These are phyloP conservation scores for Drosophila bifasciata DNA, from an alignment of 1,140 invertebrate species.

Conservation along the genomic window DNA sequence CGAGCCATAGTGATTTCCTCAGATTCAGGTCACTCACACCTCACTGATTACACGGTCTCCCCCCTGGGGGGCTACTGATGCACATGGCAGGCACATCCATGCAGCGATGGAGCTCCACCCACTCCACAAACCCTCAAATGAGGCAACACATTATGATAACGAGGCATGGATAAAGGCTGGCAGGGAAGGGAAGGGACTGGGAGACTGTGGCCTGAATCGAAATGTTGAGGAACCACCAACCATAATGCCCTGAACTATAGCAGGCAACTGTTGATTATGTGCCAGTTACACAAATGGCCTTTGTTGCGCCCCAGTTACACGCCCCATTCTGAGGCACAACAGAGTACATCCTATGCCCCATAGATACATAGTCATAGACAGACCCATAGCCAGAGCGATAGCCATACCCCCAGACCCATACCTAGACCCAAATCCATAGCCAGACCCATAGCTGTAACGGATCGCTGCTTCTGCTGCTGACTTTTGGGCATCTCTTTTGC, in stretches of 20 bases:
- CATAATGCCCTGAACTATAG: conserved; percentile 59
- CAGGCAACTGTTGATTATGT: conserved; percentile 81
- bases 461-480: conserved; percentile 5
- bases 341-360: too few relatives aligned
- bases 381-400: too few relatives aligned
- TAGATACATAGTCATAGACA: too few relatives aligned
- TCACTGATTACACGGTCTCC: conserved; percentile 55
- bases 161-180: conserved; percentile 66
- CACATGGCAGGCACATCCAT: conserved; percentile 28
- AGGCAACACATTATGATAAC: conserved; percentile 77
- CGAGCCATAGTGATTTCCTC: conserved; percentile 27
- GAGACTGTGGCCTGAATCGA: conserved; percentile 41
- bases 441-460: conserved; percentile 2
- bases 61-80: conserved; percentile 27
- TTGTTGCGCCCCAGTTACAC: conserved; percentile 74
- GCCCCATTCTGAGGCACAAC: too few relatives aligned
- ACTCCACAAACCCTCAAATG: conserved; percentile 49
- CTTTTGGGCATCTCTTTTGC: conserved; percentile 1
- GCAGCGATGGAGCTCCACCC: conserved; percentile 10
- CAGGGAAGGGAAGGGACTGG: neutral
- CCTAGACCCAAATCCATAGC: neutral
- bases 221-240: conserved; percentile 23
- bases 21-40: conserved; percentile 70
- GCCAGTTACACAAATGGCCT: conserved; percentile 75
- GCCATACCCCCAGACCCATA: too few relatives aligned